Conservation (phyloP, 2,888 invertebrate species). For the Scelioninae gen. 1 region DNA sequence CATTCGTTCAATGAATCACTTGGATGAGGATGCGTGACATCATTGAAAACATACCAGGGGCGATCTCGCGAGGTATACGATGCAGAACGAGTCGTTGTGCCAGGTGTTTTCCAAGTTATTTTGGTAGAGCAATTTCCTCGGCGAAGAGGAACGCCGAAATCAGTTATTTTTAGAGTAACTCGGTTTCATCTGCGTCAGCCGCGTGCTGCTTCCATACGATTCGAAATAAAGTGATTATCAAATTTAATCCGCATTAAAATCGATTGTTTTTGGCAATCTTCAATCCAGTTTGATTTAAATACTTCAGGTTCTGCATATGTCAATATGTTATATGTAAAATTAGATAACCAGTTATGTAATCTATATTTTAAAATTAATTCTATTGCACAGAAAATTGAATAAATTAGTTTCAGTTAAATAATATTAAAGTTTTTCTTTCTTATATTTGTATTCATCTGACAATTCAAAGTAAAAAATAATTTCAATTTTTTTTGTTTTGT, state of each 20-base stretch:
- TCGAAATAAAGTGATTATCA: conserved; percentile 82
- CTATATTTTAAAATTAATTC: too few relatives aligned
- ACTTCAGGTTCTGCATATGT: too few relatives aligned
- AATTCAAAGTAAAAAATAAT: too few relatives aligned
- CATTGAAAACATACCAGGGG: conserved; percentile 60
- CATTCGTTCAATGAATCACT: conserved; percentile 58
- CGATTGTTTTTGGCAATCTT: conserved; percentile 8
- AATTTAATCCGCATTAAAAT: conserved; percentile 70
- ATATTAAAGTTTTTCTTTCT: too few relatives aligned
- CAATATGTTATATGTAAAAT: too few relatives aligned
- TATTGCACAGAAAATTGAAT: too few relatives aligned
- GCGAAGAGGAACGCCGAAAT: conserved; percentile 68
- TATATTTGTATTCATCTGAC: too few relatives aligned
- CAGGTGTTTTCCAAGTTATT: conserved; percentile 73
- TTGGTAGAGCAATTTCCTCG: conserved; percentile 71
- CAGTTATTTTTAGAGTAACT: conserved; percentile 80
- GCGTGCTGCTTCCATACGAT: conserved; percentile 80
- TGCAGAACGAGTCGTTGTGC: conserved; percentile 64
- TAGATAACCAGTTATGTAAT: too few relatives aligned
- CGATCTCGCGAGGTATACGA: conserved; percentile 59
- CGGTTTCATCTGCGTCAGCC: conserved; percentile 79
- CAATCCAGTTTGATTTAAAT: neutral
- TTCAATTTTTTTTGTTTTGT: too few relatives aligned
- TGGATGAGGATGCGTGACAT: conserved; percentile 56
- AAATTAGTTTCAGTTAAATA: too few relatives aligned